Percentiles rank a stretch among this genome's conserved stretches.
phyloP scores from a whole-genome alignment of 2,113 vertebrate species.

The Cheirogaleus medius region DNA sequence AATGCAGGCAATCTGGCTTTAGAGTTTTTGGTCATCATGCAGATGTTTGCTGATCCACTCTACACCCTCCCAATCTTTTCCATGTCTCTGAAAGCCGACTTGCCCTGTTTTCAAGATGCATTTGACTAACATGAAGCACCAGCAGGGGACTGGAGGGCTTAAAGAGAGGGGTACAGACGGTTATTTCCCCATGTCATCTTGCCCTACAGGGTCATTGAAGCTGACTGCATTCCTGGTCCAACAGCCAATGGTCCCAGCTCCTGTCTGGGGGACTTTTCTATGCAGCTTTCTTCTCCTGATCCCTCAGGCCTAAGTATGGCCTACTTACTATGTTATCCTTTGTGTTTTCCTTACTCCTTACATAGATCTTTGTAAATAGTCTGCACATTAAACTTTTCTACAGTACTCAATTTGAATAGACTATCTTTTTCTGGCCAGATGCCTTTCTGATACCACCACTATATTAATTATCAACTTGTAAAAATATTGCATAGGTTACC shows the following conservation, averaged over 20 bases:
- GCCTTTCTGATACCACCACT: neutral
- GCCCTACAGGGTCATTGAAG: neutral
- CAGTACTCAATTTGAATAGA: neutral
- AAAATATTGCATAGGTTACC: neutral
- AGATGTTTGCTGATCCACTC: neutral
- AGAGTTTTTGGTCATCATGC: neutral
- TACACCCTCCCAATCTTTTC: neutral
- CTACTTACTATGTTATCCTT: neutral
- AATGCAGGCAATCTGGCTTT: neutral
- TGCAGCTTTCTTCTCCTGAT: neutral
- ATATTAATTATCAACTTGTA: neutral
- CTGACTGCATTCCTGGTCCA: fast-evolving
- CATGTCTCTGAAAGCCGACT: neutral
- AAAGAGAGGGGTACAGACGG: fast-evolving
- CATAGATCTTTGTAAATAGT: neutral
- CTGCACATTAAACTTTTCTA: neutral
- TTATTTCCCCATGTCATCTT: fast-evolving
- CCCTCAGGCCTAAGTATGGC: neutral
- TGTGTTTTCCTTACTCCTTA: neutral
- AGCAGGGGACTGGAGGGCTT: fast-evolving
- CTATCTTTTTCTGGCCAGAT: neutral
- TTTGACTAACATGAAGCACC: neutral
- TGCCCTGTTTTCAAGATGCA: neutral
- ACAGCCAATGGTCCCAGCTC: neutral
- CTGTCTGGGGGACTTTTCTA: neutral